Base-by-base conservation (phyloP, 2,797 vertebrate species). In the Enteromius unitaeniatus region DNA sequence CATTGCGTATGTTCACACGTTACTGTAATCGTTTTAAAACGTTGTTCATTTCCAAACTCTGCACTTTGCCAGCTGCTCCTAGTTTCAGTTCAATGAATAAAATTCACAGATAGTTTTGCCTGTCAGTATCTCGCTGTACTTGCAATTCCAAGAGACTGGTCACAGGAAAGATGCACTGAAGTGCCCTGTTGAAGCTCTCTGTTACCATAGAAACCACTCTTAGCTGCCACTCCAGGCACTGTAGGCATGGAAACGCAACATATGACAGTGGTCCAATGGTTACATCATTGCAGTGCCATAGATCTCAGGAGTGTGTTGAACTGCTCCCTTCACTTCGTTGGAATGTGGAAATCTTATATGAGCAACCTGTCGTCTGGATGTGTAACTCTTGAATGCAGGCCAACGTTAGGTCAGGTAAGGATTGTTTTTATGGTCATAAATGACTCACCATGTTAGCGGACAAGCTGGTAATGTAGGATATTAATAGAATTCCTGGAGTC, bases 161-260 rank as follows among this genome's bases (percentile, higher is more conserved):
- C 82, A 77, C 74, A 86, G 78, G 55, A 86, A 86, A 88, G 87
- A 88, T 86, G 74, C 62, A 82, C 87, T 85, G 79, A 83, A 88
- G 89, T 79, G 83, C 72, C 84, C 83, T 83, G 83, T 85, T 88
- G 76, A 86, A 86, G 77, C 40, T 86, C 81, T 85, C 70, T 91
- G 92, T 93, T 92, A 87, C 91, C 89, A 90, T 90, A 88, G 84
- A 83, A 92, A 90, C 92, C 90, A 88, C 90, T 91, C 89, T 89
- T 81, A 87, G 89, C 91, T 94, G 92, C 93, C 92, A 94, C 91
- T 94, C 92, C 88, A 91, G 89, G 88, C 91, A 84, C 75, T 79
- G 91, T 92, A 89, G 87, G 91, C 91, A 92, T 93, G 88, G 92
- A 89, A 87, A 92, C 85, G 17, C 84, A 91, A 81, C 88, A 87